These are phyloP conservation scores for Pogonomyrmex californicus DNA, from an alignment of 1,140 invertebrate genomes.

Conservation along the genomic window DNA sequence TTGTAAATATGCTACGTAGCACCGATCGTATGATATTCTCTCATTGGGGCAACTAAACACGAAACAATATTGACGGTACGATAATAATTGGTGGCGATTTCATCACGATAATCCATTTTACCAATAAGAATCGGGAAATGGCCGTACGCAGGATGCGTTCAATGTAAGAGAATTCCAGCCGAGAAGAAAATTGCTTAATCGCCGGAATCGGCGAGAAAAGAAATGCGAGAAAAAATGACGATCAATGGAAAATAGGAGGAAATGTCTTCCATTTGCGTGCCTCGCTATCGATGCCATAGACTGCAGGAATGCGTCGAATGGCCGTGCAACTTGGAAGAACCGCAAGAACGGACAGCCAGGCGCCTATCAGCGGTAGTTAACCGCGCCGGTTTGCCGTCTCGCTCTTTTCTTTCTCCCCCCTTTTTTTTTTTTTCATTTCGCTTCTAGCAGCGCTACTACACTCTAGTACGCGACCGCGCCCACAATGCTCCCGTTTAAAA, in stretches of 20 bases:
- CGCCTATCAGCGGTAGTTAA: slow-evolving; percentile 71
- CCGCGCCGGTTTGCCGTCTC: slow-evolving; percentile 66
- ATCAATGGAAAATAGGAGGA: slow-evolving; percentile 34
- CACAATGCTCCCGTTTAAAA: slow-evolving; percentile 64
- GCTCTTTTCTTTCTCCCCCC: slow-evolving; percentile 44
- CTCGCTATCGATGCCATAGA: slow-evolving; percentile 30
- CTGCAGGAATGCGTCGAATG: slow-evolving; percentile 68
- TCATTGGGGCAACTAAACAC: slow-evolving; percentile 3
- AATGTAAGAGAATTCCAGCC: slow-evolving; percentile 20
- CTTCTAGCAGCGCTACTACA: slow-evolving; percentile 69
- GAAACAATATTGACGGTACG: background rate
- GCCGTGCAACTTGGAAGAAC: slow-evolving; percentile 75
- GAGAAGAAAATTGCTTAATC: slow-evolving; percentile 52
- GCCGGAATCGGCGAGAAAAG: slow-evolving; percentile 30
- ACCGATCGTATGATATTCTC: background rate
- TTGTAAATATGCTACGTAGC: background rate
- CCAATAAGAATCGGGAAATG: background rate
- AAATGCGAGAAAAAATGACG: slow-evolving; percentile 4
- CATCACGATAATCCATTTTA: slow-evolving; percentile 21
- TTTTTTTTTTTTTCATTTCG: slow-evolving; percentile 56
- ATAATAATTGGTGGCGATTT: slow-evolving; percentile 24
- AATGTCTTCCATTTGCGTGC: slow-evolving; percentile 51
- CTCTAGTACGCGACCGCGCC: slow-evolving; percentile 79
- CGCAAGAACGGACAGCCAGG: slow-evolving; percentile 73
- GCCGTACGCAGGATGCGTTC: background rate